A percentile compares a stretch with the other conserved stretches of the same genome.
Evolutionary conservation across 1,140 invertebrate species (phyloP).

Genomic region (Chrysomallon squamiferum): DNA sequence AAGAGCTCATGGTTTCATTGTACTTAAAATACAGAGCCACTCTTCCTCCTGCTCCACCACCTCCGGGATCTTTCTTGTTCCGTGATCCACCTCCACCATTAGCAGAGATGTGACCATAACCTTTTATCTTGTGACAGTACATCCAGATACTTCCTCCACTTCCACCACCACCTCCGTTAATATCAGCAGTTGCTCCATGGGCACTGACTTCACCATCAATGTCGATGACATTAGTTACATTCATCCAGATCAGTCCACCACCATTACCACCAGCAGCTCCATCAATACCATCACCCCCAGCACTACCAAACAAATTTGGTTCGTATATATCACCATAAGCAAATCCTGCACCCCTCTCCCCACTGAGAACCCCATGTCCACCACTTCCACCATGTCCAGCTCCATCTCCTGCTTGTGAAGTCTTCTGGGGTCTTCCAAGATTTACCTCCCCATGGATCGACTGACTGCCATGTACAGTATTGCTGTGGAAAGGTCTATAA

Average conservation of each 20-base stretch:
- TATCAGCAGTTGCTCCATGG: conserved; percentile 34
- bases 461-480: conserved; percentile 28
- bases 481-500: conserved; percentile 33
- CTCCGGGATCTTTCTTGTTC: conserved; percentile 28
- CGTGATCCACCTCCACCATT: conserved; percentile 38
- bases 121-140: conserved; percentile 43
- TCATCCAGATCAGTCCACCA: conserved; percentile 51
- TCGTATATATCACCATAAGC: conserved; percentile 51
- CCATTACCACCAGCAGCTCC: too few relatives aligned
- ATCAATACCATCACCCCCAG: conserved; percentile 33
- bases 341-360: conserved; percentile 25
- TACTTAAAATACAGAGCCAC: conserved; percentile 44
- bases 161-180: conserved; percentile 35
- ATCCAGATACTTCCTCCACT: conserved; percentile 54
- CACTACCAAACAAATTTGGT: conserved; percentile 41
- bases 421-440: conserved; percentile 26
- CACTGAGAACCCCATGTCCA: conserved; percentile 22
- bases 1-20: conserved; percentile 46
- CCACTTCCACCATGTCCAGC: conserved; percentile 45
- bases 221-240: conserved; percentile 44
- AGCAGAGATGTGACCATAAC: conserved; percentile 46
- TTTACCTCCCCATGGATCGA: conserved; percentile 47
- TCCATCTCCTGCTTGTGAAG: conserved; percentile 28
- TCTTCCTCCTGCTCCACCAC: conserved; percentile 48
- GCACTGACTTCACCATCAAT: conserved; percentile 50